Evolutionary conservation across 2,113 vertebrate genomes (phyloP).

Genomic region (Eublepharis macularius): DNA sequence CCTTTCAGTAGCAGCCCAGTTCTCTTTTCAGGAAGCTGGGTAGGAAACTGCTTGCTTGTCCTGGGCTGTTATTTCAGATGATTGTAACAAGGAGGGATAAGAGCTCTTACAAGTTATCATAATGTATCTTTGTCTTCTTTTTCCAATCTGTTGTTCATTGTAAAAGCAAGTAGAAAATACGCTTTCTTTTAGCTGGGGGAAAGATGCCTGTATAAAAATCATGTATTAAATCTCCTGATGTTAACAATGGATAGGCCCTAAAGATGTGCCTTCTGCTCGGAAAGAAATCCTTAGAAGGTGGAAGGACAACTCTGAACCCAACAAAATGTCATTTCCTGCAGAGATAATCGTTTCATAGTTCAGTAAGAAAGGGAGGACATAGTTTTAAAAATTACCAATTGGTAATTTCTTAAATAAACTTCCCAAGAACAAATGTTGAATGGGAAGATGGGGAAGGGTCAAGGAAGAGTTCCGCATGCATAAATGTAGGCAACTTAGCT

Average conservation of each 20-base stretch:
- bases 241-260: neutral
- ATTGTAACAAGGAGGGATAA: neutral
- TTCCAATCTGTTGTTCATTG: neutral
- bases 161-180: neutral
- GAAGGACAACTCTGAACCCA: too few relatives aligned
- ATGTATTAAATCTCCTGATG: neutral
- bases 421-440: conserved; percentile 5
- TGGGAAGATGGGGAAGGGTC: neutral
- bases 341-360: neutral
- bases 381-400: neutral
- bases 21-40: neutral
- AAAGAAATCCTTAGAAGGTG: too few relatives aligned
- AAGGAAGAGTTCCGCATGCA: neutral
- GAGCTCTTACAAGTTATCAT: fast-evolving
- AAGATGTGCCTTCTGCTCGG: too few relatives aligned
- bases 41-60: neutral
- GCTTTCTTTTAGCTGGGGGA: neutral
- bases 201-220: neutral
- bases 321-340: neutral
- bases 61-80: neutral
- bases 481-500: neutral
- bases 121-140: neutral
- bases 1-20: neutral
- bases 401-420: conserved; percentile 7
- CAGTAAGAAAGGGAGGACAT: neutral